phyloP scores from a whole-genome alignment of 2,797 vertebrate species.

The Acrossocheilus fasciatus region DNA sequence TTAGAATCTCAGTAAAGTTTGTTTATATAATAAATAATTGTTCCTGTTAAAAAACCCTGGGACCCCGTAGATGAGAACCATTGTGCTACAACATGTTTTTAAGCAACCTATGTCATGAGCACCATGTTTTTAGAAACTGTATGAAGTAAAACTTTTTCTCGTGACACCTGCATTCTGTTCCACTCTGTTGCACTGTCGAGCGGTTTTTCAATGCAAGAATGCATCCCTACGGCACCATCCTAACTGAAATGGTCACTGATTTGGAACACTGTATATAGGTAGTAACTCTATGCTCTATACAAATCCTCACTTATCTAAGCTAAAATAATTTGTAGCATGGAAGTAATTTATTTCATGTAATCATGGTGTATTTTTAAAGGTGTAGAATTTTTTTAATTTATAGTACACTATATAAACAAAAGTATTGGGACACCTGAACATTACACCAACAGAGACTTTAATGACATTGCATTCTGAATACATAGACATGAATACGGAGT shows the following conservation, averaged over 20 bases:
- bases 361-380: background rate
- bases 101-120: background rate
- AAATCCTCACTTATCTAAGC: background rate
- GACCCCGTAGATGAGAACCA: background rate
- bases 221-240: background rate
- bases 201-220: conserved; percentile 18
- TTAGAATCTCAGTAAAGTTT: background rate
- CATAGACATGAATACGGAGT: background rate
- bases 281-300: background rate
- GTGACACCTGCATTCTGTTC: background rate
- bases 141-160: background rate
- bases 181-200: background rate
- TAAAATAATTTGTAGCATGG: background rate
- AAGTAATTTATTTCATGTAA: background rate
- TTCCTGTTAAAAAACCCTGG: background rate
- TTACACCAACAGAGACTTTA: background rate
- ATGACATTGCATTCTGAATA: background rate
- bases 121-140: background rate
- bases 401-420: background rate
- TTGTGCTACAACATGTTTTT: background rate
- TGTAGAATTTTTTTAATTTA: background rate
- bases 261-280: background rate
- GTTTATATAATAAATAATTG: background rate
- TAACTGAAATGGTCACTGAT: background rate
- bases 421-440: background rate